Evolutionary conservation across 1,140 invertebrate genomes (phyloP).

Genomic region (Ceratosolen fusciceps): DNA sequence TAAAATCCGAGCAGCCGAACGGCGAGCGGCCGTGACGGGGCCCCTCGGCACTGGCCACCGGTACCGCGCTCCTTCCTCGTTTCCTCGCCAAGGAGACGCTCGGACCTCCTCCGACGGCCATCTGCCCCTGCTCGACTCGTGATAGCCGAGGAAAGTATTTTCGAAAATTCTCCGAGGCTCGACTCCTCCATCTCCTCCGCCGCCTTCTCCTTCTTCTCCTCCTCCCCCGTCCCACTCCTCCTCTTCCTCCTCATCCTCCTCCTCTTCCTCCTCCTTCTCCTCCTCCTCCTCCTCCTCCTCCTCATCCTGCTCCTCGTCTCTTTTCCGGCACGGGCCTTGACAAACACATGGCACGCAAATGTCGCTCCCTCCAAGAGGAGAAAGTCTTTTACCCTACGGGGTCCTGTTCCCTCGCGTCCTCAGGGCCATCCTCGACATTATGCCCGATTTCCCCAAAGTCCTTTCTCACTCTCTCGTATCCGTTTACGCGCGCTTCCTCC

Average conservation of each 20-base stretch:
- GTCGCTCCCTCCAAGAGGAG: slow-evolving; percentile 51
- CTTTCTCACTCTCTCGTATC: no score
- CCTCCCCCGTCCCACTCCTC: no score
- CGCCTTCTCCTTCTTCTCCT: no score
- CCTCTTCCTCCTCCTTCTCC: no score
- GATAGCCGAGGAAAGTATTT: slow-evolving; percentile 30
- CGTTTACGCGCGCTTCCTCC: slow-evolving; percentile 56
- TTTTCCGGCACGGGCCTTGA: slow-evolving; percentile 46
- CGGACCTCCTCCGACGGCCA: not conserved
- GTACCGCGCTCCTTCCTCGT: slow-evolving; percentile 1
- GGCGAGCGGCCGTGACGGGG: no score
- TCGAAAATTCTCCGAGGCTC: slow-evolving; percentile 15
- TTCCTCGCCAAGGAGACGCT: not conserved
- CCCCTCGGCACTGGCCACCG: slow-evolving; percentile 5
- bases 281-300: no score
- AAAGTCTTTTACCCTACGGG: slow-evolving; percentile 68
- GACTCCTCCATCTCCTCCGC: no score
- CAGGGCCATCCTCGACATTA: slow-evolving; percentile 34
- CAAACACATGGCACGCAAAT: slow-evolving; percentile 68
- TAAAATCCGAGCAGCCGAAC: no score
- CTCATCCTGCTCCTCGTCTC: no score
- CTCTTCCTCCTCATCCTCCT: no score
- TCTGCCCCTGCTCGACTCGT: not conserved
- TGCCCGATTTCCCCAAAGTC: slow-evolving; percentile 44
- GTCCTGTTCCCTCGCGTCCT: slow-evolving; percentile 62